Conservation (phyloP, 2,113 vertebrate genomes). For the Callionymus lyra region DNA sequence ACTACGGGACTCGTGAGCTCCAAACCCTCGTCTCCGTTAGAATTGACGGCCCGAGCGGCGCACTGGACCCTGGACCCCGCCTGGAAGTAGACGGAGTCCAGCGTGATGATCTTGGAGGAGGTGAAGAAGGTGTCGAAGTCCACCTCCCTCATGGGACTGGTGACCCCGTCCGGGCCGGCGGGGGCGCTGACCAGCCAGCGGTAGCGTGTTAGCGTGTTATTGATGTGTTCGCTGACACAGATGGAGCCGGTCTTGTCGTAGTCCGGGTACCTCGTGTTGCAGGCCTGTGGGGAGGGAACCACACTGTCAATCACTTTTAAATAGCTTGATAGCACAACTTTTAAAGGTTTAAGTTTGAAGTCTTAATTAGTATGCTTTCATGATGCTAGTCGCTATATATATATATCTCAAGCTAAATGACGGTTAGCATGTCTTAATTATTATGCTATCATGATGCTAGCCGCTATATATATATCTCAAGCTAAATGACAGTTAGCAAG, state of each 20-base stretch:
- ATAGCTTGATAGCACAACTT: too few relatives aligned
- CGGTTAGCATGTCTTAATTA: too few relatives aligned
- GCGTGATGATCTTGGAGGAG: slow-evolving; percentile 83
- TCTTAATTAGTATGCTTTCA: too few relatives aligned
- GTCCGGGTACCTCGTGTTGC: slow-evolving; percentile 83
- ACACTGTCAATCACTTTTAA: neutral
- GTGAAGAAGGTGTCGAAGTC: slow-evolving; percentile 95
- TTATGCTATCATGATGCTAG: too few relatives aligned
- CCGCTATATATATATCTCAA: too few relatives aligned
- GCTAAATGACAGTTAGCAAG: too few relatives aligned
- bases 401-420: too few relatives aligned
- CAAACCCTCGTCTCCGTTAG: slow-evolving; percentile 77
- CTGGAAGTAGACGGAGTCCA: slow-evolving; percentile 94
- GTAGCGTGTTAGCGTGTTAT: slow-evolving; percentile 82
- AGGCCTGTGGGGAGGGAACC: slow-evolving; percentile 69
- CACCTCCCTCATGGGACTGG: slow-evolving; percentile 85
- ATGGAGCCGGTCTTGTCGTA: slow-evolving; percentile 86
- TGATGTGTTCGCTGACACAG: slow-evolving; percentile 85
- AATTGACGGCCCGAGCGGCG: slow-evolving; percentile 80
- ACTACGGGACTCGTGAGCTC: slow-evolving; percentile 81
- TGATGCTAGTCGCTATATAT: too few relatives aligned
- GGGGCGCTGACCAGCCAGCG: slow-evolving; percentile 88
- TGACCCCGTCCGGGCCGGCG: slow-evolving; percentile 77
- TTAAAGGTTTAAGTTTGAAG: too few relatives aligned
- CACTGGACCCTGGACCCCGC: slow-evolving; percentile 87